Conservation (phyloP, 2,888 invertebrate species). For the Prostheceraeus crozeri region DNA sequence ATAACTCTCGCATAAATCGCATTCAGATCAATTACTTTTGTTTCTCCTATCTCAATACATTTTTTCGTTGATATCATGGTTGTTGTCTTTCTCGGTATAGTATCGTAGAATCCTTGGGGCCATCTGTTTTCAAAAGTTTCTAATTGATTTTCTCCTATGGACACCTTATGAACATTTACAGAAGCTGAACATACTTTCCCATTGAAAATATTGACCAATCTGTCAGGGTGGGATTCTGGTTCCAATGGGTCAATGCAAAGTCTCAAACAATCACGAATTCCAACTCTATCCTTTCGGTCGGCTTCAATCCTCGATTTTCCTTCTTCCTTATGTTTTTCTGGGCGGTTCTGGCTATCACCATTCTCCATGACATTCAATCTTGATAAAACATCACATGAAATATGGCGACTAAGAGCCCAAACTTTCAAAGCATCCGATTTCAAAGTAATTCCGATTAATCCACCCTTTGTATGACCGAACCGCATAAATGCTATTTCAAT, state of each 20-base stretch:
- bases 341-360: background rate
- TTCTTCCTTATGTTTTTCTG: constrained; percentile 1
- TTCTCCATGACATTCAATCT: background rate
- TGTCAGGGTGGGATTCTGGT: background rate
- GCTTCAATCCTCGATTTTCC: background rate
- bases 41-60: constrained; percentile 23
- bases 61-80: constrained; percentile 32
- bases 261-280: background rate
- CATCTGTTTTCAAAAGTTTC: background rate
- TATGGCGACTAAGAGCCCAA: constrained; percentile 19
- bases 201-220: background rate
- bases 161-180: constrained; percentile 13
- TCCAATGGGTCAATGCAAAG: constrained; percentile 1
- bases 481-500: constrained; percentile 44
- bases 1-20: constrained; percentile 37
- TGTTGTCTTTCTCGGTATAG: background rate
- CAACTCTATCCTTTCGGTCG: background rate
- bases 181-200: background rate
- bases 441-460: constrained; percentile 43
- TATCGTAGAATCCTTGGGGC: background rate
- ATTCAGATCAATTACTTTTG: constrained; percentile 31
- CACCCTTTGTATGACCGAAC: no score
- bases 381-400: constrained; percentile 5
- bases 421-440: constrained; percentile 31
- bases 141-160: background rate